Percentiles rank a stretch among this genome's conserved stretches.
phyloP scores from a whole-genome alignment of 2,888 invertebrate genomes.

The Patella pellucida region DNA sequence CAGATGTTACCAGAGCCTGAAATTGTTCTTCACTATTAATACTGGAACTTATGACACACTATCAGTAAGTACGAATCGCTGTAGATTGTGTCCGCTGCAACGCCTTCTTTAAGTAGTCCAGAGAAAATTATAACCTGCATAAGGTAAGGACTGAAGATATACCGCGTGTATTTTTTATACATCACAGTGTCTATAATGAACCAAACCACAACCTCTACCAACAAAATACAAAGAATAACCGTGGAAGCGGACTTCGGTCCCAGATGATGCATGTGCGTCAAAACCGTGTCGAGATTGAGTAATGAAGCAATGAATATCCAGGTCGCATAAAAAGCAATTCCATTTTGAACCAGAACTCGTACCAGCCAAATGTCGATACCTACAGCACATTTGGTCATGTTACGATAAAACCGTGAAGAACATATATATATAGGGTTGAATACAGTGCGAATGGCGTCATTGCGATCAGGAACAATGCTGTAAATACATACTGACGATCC shows the following conservation, averaged over 20 bases:
- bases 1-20: too few relatives aligned
- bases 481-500: constrained; percentile 50
- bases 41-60: too few relatives aligned
- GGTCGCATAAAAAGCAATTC: constrained; percentile 60
- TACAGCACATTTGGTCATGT: constrained; percentile 41
- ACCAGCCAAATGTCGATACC: constrained; percentile 57
- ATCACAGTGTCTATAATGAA: constrained; percentile 57
- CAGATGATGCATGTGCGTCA: too few relatives aligned
- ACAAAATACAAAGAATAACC: constrained; percentile 51
- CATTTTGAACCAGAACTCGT: constrained; percentile 62
- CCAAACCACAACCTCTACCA: constrained; percentile 54
- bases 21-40: too few relatives aligned
- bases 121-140: constrained; percentile 50
- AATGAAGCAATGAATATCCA: constrained; percentile 63
- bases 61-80: too few relatives aligned
- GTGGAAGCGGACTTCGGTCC: constrained; percentile 35
- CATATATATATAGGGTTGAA: constrained; percentile 51
- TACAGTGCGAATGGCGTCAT: constrained; percentile 48
- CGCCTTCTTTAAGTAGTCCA: constrained; percentile 33
- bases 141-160: constrained; percentile 56
- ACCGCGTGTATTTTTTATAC: constrained; percentile 57
- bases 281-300: constrained; percentile 56
- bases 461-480: constrained; percentile 41
- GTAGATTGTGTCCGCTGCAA: too few relatives aligned
- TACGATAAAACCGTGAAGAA: constrained; percentile 47